Evolutionary conservation across 2,797 vertebrate genomes (phyloP).

Genomic region (Lutra lutra): DNA sequence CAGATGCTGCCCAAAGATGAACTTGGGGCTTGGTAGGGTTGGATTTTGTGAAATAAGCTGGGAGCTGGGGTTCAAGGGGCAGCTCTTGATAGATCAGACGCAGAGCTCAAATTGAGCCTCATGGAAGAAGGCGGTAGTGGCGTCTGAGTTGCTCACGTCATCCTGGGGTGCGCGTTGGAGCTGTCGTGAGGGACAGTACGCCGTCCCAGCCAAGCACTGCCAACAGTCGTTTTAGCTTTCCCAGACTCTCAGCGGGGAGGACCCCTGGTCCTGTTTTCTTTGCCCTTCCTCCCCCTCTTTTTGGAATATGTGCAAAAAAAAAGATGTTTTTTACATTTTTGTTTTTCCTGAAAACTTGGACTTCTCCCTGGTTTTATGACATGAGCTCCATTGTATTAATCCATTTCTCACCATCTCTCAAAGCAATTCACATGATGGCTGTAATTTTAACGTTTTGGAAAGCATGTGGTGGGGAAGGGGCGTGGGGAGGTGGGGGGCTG

Average conservation of each 20-base stretch:
- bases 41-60: neutral
- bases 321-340: neutral
- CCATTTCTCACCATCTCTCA: conserved; percentile 46
- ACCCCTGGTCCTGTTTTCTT: conserved; percentile 69
- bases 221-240: conserved; percentile 82
- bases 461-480: neutral
- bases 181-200: conserved; percentile 82
- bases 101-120: neutral
- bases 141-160: conserved; percentile 37
- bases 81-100: neutral
- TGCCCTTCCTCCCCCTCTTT: neutral
- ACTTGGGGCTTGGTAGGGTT: neutral
- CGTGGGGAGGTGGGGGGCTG: neutral
- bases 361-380: neutral
- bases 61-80: neutral
- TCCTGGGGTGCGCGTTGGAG: conserved; percentile 79
- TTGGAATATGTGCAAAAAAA: conserved; percentile 61
- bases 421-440: neutral
- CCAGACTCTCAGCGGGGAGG: conserved; percentile 77
- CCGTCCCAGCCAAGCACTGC: conserved; percentile 81
- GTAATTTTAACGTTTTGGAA: neutral
- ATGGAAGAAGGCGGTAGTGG: neutral
- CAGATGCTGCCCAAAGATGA: neutral
- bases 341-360: conserved; percentile 54
- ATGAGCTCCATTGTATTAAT: conserved; percentile 4